Evolutionary conservation across 2,797 vertebrate species (phyloP).

Genomic region (Silurus lanzhouensis): DNA sequence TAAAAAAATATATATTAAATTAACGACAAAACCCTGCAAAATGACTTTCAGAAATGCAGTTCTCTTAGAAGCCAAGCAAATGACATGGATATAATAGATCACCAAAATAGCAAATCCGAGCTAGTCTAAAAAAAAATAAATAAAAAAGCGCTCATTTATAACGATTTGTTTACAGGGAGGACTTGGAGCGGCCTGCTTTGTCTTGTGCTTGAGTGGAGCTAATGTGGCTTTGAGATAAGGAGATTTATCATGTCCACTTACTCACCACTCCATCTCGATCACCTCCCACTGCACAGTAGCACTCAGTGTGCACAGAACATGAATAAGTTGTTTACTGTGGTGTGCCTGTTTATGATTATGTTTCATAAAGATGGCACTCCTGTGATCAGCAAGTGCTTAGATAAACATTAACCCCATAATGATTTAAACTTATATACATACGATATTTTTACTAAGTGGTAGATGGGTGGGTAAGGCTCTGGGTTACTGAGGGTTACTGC

Average conservation of each 20-base stretch:
- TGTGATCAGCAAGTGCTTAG: background rate
- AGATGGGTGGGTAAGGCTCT: no score
- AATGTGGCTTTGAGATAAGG: slow-evolving; percentile 56
- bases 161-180: slow-evolving; percentile 16
- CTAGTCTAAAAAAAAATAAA: background rate
- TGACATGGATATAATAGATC: background rate
- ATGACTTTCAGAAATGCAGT: background rate
- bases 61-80: background rate
- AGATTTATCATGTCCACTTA: slow-evolving; percentile 56
- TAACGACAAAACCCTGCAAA: background rate
- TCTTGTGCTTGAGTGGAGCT: slow-evolving; percentile 33
- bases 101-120: background rate
- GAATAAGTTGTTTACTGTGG: background rate
- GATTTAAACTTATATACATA: background rate
- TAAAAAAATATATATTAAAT: background rate
- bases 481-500: no score
- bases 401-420: background rate
- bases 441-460: background rate
- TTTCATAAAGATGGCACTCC: background rate
- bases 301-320: background rate
- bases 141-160: background rate
- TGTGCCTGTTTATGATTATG: background rate
- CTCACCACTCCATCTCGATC: slow-evolving; percentile 44
- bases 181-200: slow-evolving; percentile 36
- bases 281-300: slow-evolving; percentile 27